Evolutionary conservation across 2,113 vertebrate species (phyloP).

Genomic region (Burhinus bistriatus): DNA sequence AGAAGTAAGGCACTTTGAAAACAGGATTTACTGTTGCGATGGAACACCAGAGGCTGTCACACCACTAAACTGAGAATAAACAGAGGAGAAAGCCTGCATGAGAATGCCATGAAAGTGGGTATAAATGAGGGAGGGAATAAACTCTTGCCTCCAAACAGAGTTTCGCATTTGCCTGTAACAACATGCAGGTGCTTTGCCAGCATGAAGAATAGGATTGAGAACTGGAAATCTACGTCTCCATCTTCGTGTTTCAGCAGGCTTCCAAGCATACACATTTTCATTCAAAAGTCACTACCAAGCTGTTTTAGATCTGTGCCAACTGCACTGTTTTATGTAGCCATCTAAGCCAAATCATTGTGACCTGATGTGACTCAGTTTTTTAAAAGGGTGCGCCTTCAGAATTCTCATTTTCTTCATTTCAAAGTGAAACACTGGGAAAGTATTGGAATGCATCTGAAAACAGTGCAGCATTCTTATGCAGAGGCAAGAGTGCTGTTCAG

Average conservation of each 20-base stretch:
- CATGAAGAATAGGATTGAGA: background rate
- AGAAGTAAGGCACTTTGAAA: constrained; percentile 18
- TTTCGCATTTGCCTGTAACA: constrained; percentile 10
- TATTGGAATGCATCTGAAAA: constrained; percentile 41
- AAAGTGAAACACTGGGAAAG: constrained; percentile 42
- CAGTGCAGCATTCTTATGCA: constrained; percentile 52
- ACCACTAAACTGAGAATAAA: constrained; percentile 39
- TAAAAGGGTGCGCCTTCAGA: constrained; percentile 40
- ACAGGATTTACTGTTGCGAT: constrained; percentile 2
- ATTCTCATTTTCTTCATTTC: constrained; percentile 52
- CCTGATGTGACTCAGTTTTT: constrained; percentile 64
- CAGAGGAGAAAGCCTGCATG: background rate
- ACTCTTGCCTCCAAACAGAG: constrained; percentile 2
- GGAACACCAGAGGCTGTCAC: constrained; percentile 34
- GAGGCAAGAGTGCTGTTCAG: constrained; percentile 29
- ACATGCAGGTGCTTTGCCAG: constrained; percentile 51
- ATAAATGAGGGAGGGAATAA: background rate
- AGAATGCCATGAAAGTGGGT: background rate
- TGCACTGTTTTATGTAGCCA: constrained; percentile 46
- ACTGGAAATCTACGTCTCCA: background rate
- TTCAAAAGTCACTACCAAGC: constrained; percentile 49
- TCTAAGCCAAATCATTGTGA: constrained; percentile 54
- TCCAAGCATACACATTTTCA: constrained; percentile 35
- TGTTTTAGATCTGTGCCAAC: constrained; percentile 61
- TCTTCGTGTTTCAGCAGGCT: constrained; percentile 51